Evolutionary conservation across 1,140 invertebrate genomes (phyloP), one percentile per base, ranked within the genome.

Genomic region (Pachypeltis micranthus): DNA sequence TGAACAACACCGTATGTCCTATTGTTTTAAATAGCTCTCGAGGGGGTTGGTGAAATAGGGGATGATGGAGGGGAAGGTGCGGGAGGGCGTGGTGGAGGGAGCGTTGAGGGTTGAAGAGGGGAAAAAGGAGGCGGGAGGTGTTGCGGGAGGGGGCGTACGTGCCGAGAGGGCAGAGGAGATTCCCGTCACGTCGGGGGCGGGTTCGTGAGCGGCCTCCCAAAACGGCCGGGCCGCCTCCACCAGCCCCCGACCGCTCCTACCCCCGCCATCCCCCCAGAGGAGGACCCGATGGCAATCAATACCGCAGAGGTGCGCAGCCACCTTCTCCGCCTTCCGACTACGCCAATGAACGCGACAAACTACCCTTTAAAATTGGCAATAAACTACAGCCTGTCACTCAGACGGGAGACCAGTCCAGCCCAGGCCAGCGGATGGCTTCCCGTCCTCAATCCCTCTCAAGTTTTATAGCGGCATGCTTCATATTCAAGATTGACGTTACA

Each of bases 21-120:
- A 57, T 57, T 80, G 79, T 51, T 62, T 44, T 51, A 61, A 61
- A 61, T 44, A 61, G 59, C 26, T 72, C 69, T 70, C 72, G 69
- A 69, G 70, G 66, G 70, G 70, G n/a, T n/a, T 67, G 72, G 67
- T 67, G 70, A 71, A 70, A 72, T 28, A 51, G 62, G 55, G 59
- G 63, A 44, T 25, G 61, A 57, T 29, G 61, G 66, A 66, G 61
- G 67, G 69, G 67, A 59, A 27, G 12, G 70, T 70, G 60, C 54
- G 56, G 10, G 63, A 39, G 67, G 65, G 60, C 54, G 68, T 65
- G 67, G 26, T 54, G 62, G 57, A 67, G 65, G 70, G 70, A 67
- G 73, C 70, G 67, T 67, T n/a, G n/a, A n/a, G 47, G 10, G 44
- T 14, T 26, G 62, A 63, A 31, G 44, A 24, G 57, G 58, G 47